A percentile compares a stretch with the other conserved stretches of the same genome.
These are phyloP conservation scores for Hozukius guyotensis DNA, from an alignment of 2,797 vertebrate genomes.

Conservation along the genomic window DNA sequence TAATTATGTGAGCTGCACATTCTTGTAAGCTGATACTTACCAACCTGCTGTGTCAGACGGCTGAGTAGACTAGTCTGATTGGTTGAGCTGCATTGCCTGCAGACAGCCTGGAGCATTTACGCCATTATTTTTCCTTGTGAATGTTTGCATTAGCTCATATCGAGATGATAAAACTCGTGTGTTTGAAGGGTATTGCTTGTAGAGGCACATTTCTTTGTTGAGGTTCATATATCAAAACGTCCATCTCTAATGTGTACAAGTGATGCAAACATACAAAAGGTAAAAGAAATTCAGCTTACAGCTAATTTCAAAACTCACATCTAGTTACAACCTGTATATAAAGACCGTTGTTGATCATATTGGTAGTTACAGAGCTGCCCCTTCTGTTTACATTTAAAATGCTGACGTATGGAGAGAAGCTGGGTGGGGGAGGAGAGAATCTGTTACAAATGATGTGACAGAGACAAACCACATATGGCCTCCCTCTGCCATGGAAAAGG, in stretches of 20 bases:
- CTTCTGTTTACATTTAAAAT: conserved; percentile 35
- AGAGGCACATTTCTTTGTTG: background rate
- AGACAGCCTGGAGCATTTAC: conserved; percentile 10
- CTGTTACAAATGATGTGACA: conserved; percentile 63
- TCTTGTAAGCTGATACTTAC: conserved; percentile 48
- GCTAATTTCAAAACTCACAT: background rate
- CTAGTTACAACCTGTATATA: background rate
- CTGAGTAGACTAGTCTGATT: conserved; percentile 20
- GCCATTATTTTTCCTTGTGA: background rate
- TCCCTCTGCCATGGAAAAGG: conserved; percentile 61
- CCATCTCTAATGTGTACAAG: background rate
- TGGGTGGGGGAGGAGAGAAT: conserved; percentile 35
- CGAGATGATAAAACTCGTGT: background rate
- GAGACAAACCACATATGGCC: conserved; percentile 71
- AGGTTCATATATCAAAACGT: background rate
- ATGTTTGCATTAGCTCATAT: background rate
- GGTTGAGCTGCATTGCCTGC: conserved; percentile 26
- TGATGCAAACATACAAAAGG: background rate
- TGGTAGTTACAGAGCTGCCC: background rate
- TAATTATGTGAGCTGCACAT: conserved; percentile 10
- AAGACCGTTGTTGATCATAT: background rate
- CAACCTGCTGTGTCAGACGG: conserved; percentile 56
- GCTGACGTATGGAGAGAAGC: background rate
- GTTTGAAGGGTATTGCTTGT: background rate
- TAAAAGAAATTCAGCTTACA: background rate